phyloP scores from a whole-genome alignment of 2,888 invertebrate genomes.

The Acronicta alni region DNA sequence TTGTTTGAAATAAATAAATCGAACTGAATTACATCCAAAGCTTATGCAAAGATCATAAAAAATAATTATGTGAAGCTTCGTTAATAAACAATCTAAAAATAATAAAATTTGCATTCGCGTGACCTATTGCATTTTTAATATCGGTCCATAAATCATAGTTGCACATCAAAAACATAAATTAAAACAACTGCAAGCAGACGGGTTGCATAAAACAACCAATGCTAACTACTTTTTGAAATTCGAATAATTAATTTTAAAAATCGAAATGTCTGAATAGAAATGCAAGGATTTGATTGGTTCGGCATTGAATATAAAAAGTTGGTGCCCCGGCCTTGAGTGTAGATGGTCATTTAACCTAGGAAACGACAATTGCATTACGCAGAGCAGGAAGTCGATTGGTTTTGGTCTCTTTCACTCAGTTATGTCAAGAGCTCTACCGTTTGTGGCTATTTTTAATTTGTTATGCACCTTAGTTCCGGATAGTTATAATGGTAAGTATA shows the following conservation, averaged over 20 bases:
- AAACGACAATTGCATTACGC: slow-evolving; percentile 54
- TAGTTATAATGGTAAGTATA: not conserved
- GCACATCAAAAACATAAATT: slow-evolving; percentile 54
- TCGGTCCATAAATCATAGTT: slow-evolving; percentile 30
- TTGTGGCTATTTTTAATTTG: slow-evolving; percentile 34
- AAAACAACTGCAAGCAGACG: slow-evolving; percentile 32
- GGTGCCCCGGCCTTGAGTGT: slow-evolving; percentile 44
- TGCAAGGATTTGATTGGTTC: slow-evolving; percentile 33
- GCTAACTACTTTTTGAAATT: slow-evolving; percentile 63
- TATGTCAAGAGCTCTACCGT: slow-evolving; percentile 39
- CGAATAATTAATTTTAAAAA: slow-evolving; percentile 33
- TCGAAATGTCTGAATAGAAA: slow-evolving; percentile 54
- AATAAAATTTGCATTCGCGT: slow-evolving; percentile 11
- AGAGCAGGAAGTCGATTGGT: slow-evolving; percentile 62
- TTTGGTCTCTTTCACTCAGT: slow-evolving; percentile 57
- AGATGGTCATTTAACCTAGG: slow-evolving; percentile 52
- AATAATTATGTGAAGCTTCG: slow-evolving; percentile 4
- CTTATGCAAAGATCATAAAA: slow-evolving; percentile 15
- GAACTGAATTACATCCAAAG: not conserved
- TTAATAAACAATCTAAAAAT: slow-evolving; percentile 23
- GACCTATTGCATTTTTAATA: slow-evolving; percentile 46
- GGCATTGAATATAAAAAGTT: slow-evolving; percentile 7
- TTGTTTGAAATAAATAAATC: too few relatives aligned
- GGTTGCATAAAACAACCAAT: slow-evolving; percentile 52
- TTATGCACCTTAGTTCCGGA: slow-evolving; percentile 27